Conservation (phyloP, 37 sponge, comb jelly and placozoan genomes). For the Bolinopsis microptera region DNA sequence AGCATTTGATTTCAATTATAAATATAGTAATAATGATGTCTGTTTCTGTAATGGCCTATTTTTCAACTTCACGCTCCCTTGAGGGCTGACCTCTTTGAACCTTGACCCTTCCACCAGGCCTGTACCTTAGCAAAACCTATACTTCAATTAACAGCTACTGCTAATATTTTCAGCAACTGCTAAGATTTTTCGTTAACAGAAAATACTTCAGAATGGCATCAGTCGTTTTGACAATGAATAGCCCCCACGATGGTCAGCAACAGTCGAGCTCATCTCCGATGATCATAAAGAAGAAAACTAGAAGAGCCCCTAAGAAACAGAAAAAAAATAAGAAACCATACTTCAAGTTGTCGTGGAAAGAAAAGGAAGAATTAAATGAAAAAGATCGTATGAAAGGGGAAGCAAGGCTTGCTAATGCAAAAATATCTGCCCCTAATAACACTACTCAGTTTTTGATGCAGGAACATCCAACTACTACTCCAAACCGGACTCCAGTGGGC, state of each 20-base stretch:
- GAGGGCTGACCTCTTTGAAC: too few species aligned
- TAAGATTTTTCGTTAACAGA: too few species aligned
- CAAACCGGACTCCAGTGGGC: conserved; percentile 60
- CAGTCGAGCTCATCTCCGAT: not conserved
- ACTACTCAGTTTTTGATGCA: conserved; percentile 59
- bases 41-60: too few species aligned
- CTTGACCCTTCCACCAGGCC: too few species aligned
- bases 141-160: too few species aligned
- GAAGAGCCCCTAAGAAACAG: conserved; percentile 63
- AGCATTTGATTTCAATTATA: too few species aligned
- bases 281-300: conserved; percentile 58
- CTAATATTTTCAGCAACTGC: too few species aligned
- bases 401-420: conserved; percentile 23
- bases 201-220: conserved; percentile 16
- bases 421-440: conserved; percentile 61
- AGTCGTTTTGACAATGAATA: conserved; percentile 31
- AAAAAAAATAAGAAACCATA: conserved; percentile 61
- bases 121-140: too few species aligned
- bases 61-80: too few species aligned
- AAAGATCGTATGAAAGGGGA: conserved; percentile 29
- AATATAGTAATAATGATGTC: too few species aligned
- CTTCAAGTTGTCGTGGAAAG: conserved; percentile 45
- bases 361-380: conserved; percentile 56
- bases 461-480: conserved; percentile 36
- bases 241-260: conserved; percentile 15